Conservation (phyloP, 2,888 invertebrate genomes). For the Galerucella calmariensis region DNA sequence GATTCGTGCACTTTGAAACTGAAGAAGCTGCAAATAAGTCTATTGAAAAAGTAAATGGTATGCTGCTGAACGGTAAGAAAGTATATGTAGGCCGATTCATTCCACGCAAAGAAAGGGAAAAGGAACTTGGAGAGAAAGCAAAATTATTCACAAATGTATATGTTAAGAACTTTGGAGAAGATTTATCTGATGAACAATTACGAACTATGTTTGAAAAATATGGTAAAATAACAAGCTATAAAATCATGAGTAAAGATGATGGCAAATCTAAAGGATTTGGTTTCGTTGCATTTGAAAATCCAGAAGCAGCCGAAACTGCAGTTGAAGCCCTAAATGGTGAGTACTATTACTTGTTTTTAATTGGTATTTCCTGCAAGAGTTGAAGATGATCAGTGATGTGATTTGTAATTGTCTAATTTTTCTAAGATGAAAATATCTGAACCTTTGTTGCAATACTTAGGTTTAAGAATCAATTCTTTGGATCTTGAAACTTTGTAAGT, state of each 20-base stretch:
- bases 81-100: constrained; percentile 98
- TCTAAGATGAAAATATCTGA: too few relatives aligned
- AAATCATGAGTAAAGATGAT: constrained; percentile 93
- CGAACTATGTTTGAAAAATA: constrained; percentile 92
- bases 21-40: constrained; percentile 98
- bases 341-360: background rate
- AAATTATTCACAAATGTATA: constrained; percentile 98
- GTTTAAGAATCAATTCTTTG: too few relatives aligned
- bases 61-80: constrained; percentile 98
- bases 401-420: background rate
- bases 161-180: constrained; percentile 98
- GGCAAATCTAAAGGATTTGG: constrained; percentile 97
- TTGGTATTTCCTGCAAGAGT: background rate
- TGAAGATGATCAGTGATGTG: background rate
- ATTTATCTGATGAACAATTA: constrained; percentile 89
- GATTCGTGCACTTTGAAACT: constrained; percentile 98
- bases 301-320: constrained; percentile 94
- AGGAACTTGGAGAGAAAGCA: constrained; percentile 96
- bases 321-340: constrained; percentile 86
- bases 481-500: too few relatives aligned
- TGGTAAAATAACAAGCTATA: constrained; percentile 91
- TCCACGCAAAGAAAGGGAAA: constrained; percentile 97
- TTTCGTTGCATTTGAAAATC: constrained; percentile 97
- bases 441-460: too few relatives aligned
- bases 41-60: constrained; percentile 94